Evolutionary conservation across 2,113 vertebrate species (phyloP).

Genomic region (Mormyrus lacerda): DNA sequence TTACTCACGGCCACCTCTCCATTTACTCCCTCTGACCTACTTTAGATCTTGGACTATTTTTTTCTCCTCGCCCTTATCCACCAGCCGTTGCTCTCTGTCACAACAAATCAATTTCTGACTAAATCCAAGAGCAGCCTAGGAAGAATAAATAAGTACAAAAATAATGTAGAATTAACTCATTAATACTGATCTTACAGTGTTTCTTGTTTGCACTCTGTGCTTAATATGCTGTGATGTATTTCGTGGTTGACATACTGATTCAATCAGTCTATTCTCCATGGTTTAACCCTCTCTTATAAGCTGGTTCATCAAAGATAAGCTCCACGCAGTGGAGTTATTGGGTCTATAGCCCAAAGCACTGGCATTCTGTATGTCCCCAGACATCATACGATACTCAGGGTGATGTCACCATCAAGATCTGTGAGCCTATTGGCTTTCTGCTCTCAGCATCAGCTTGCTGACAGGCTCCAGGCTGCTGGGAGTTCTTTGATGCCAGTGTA

Average conservation of each 20-base stretch:
- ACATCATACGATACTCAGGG: not conserved
- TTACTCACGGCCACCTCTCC: not conserved
- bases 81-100: not conserved
- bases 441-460: not conserved
- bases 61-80: not conserved
- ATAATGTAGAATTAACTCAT: not conserved
- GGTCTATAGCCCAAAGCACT: not conserved
- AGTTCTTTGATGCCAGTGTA: not conserved
- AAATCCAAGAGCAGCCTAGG: not conserved
- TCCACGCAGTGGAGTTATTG: not conserved
- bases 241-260: not conserved
- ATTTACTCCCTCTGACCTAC: not conserved
- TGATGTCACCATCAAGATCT: not conserved
- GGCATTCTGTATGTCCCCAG: not conserved
- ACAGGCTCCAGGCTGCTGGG: not conserved
- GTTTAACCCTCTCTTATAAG: not conserved
- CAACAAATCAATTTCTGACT: constrained; percentile 9
- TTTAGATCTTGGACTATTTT: not conserved
- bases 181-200: not conserved
- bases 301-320: not conserved
- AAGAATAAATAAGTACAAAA: constrained; percentile 5
- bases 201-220: not conserved
- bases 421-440: not conserved
- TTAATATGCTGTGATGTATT: not conserved
- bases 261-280: not conserved